Evolutionary conservation across 2,797 vertebrate genomes (phyloP).

Genomic region (Enteromius paludinosus): DNA sequence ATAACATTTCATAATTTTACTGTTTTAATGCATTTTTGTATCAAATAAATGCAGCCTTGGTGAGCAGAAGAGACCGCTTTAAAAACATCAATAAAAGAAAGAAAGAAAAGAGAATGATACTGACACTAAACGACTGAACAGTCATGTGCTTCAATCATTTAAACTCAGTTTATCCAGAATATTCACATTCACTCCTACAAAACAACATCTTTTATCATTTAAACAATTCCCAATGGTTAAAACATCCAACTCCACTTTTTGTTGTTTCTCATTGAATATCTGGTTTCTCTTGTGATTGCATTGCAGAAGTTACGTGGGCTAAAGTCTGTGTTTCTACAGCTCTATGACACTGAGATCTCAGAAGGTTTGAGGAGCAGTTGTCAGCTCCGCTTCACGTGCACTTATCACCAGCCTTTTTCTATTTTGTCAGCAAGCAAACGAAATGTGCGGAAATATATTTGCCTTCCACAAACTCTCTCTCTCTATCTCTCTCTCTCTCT

Average conservation of each 20-base stretch:
- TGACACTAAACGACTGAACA: background rate
- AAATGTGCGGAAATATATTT: slow-evolving; percentile 36
- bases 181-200: background rate
- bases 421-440: slow-evolving; percentile 18
- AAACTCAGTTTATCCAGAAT: background rate
- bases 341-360: background rate
- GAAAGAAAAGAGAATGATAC: background rate
- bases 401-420: background rate
- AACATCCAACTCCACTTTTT: background rate
- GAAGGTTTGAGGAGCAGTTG: background rate
- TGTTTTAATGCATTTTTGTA: background rate
- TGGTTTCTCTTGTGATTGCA: background rate
- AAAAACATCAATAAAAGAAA: background rate
- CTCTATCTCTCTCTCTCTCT: background rate
- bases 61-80: background rate
- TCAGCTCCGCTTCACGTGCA: background rate
- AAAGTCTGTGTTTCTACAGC: background rate
- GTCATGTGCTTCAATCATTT: background rate
- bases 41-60: background rate
- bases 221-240: background rate
- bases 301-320: background rate
- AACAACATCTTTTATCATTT: background rate
- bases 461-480: slow-evolving; percentile 7
- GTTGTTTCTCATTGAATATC: background rate
- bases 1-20: background rate